phyloP scores from a whole-genome alignment of 1,140 invertebrate species.

The Macrocentrus cingulum region DNA sequence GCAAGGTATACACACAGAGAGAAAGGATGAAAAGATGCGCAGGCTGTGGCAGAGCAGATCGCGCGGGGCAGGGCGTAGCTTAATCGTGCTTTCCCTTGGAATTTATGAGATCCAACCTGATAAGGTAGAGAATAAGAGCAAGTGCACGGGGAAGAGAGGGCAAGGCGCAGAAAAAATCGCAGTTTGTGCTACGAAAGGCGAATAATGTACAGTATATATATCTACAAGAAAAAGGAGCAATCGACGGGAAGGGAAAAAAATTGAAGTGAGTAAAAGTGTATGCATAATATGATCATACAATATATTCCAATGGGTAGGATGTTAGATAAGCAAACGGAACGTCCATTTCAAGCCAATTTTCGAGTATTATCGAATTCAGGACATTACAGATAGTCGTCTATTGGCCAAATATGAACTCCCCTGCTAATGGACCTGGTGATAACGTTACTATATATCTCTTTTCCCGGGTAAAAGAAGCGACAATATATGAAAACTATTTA shows the following conservation, averaged over 20 bases:
- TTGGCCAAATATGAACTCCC: slow-evolving; percentile 3
- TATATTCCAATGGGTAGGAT: no score
- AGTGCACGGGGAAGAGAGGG: slow-evolving; percentile 21
- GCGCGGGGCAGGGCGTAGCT: slow-evolving; percentile 38
- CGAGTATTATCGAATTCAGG: slow-evolving; percentile 12
- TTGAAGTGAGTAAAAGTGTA: background rate
- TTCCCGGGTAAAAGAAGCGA: background rate
- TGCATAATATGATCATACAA: background rate
- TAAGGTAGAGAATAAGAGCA: slow-evolving; percentile 49
- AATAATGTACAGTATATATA: slow-evolving; percentile 10
- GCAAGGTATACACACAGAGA: slow-evolving; percentile 12
- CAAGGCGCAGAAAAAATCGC: slow-evolving; percentile 9
- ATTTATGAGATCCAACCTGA: slow-evolving; percentile 58
- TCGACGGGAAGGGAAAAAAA: background rate
- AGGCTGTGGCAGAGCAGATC: slow-evolving; percentile 3
- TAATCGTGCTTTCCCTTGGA: slow-evolving; percentile 57
- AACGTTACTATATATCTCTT: background rate
- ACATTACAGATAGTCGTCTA: slow-evolving; percentile 2
- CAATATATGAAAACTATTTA: background rate
- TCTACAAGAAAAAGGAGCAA: background rate
- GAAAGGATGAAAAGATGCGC: slow-evolving; percentile 6
- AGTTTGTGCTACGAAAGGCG: background rate
- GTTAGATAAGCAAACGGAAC: background rate
- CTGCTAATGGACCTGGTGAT: slow-evolving; percentile 18
- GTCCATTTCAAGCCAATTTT: slow-evolving; percentile 6